Evolutionary conservation across 2,888 invertebrate genomes (phyloP).

Genomic region (Chromoteleia sp.): DNA sequence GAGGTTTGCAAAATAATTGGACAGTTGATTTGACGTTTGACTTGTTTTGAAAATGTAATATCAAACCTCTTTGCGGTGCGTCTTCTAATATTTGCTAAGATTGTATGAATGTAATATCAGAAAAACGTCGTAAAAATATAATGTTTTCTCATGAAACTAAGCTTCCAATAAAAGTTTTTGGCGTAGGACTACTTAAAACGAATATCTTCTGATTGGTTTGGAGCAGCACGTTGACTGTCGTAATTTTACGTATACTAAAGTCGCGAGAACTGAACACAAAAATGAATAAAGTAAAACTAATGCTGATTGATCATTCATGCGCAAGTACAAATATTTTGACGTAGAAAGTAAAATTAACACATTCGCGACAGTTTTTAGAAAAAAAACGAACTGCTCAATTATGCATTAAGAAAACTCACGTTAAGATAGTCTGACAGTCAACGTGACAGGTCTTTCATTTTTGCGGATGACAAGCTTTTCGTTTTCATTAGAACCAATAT

Average conservation of each 20-base stretch:
- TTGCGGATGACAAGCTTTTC: conserved; percentile 3
- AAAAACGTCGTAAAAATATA: conserved; percentile 22
- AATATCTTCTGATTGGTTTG: not conserved
- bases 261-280: conserved; percentile 37
- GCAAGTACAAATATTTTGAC: conserved; percentile 60
- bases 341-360: conserved; percentile 38
- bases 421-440: conserved; percentile 59
- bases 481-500: not conserved
- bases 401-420: conserved; percentile 57
- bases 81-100: conserved; percentile 1
- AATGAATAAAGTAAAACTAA: not conserved
- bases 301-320: conserved; percentile 34
- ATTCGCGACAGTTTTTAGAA: conserved; percentile 37
- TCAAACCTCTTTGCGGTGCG: conserved; percentile 37
- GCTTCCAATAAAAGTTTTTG: conserved; percentile 39
- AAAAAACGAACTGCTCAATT: conserved; percentile 68
- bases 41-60: not conserved
- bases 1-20: conserved; percentile 19
- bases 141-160: conserved; percentile 27
- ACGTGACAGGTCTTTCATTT: conserved; percentile 42
- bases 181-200: conserved; percentile 25
- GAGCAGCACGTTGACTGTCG: conserved; percentile 48
- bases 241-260: conserved; percentile 25
- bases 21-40: not conserved
- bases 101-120: conserved; percentile 20